Evolutionary conservation across 2,797 vertebrate genomes (phyloP).

Genomic region (Diceros bicornis): DNA sequence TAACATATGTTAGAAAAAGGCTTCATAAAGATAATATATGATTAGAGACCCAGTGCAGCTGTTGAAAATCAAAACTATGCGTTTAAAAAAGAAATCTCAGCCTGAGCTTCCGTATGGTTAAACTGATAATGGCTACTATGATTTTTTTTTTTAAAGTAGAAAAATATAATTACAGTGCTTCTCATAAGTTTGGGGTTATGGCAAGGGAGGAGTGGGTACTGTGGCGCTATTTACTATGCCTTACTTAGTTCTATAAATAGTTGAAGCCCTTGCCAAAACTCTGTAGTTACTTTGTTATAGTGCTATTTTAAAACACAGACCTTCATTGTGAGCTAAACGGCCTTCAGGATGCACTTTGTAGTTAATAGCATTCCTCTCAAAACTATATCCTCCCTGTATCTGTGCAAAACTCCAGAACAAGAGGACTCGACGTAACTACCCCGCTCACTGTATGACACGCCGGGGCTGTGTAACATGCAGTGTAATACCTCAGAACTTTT

Average conservation of each 20-base stretch:
- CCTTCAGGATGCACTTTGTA: conserved; percentile 89
- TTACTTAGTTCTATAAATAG: conserved; percentile 87
- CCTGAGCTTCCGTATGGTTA: conserved; percentile 89
- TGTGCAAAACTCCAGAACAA: conserved; percentile 79
- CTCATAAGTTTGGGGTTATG: conserved; percentile 87
- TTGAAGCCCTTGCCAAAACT: conserved; percentile 90
- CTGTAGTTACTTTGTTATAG: conserved; percentile 89
- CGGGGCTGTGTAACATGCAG: conserved; percentile 46
- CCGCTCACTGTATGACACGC: conserved; percentile 61
- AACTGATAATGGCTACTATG: conserved; percentile 92
- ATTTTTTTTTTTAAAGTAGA: conserved; percentile 85
- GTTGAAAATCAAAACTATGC: conserved; percentile 95
- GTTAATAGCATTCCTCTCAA: conserved; percentile 88
- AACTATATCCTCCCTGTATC: conserved; percentile 87
- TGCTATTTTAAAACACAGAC: conserved; percentile 92
- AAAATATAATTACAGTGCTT: conserved; percentile 83
- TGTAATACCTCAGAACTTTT: conserved; percentile 48
- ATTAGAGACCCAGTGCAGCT: conserved; percentile 97
- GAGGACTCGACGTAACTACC: conserved; percentile 44
- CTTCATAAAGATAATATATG: conserved; percentile 97
- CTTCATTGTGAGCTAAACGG: conserved; percentile 89
- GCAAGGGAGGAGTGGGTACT: conserved; percentile 86
- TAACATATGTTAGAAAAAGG: conserved; percentile 98
- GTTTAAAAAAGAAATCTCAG: conserved; percentile 95
- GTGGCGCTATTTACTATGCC: conserved; percentile 83